Conservation (phyloP, 2,797 vertebrate genomes). For the Phoeniculus purpureus region DNA sequence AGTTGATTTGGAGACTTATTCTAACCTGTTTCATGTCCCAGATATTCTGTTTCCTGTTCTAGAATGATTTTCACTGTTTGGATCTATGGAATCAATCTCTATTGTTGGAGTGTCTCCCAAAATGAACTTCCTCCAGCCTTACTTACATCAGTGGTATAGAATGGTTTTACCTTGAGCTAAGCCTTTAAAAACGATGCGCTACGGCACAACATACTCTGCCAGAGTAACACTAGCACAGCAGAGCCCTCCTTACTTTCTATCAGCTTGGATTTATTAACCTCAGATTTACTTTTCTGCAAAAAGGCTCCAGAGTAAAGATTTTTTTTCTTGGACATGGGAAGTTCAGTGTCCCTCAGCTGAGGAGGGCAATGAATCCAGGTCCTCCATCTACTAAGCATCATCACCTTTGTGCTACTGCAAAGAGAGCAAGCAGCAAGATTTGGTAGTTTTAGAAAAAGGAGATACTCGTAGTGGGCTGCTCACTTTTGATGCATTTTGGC, state of each 20-base stretch:
- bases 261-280: not conserved
- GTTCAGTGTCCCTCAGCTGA: not conserved
- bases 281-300: not conserved
- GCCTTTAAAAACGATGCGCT: not conserved
- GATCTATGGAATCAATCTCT: not conserved
- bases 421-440: not conserved
- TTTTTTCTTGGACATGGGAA: not conserved
- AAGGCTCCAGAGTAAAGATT: not conserved
- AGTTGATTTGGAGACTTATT: not conserved
- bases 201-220: not conserved
- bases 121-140: not conserved
- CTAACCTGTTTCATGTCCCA: not conserved
- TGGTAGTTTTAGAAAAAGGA: not conserved
- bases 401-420: not conserved
- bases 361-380: not conserved
- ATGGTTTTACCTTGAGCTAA: not conserved
- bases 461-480: not conserved
- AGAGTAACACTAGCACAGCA: not conserved
- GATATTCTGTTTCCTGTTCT: not conserved
- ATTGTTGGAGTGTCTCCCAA: not conserved
- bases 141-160: not conserved
- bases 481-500: not conserved
- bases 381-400: not conserved
- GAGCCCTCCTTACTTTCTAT: not conserved
- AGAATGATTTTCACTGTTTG: not conserved